These are phyloP conservation scores for Spheniscus humboldti DNA, from an alignment of 2,797 vertebrate genomes.

Conservation along the genomic window DNA sequence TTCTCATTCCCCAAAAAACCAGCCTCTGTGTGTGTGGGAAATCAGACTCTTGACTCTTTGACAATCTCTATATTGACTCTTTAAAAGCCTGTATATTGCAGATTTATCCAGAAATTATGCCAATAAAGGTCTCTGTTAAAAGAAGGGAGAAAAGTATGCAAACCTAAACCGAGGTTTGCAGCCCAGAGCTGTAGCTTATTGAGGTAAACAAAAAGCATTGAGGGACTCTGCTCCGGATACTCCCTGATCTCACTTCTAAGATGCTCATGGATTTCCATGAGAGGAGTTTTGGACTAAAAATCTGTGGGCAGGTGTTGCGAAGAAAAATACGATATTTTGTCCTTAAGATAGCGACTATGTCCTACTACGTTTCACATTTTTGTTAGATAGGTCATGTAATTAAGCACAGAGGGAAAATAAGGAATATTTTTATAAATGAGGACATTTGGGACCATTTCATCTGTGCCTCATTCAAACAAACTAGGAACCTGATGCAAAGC, in stretches of 20 bases:
- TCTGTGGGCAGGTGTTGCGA: not conserved
- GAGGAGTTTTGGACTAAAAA: not conserved
- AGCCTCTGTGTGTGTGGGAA: rapidly evolving
- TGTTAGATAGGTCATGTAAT: not conserved
- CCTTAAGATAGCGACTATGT: not conserved
- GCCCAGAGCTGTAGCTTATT: not conserved
- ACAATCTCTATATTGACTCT: not conserved
- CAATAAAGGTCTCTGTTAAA: not conserved
- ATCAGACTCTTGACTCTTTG: not conserved
- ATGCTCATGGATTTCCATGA: not conserved
- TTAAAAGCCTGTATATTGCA: not conserved
- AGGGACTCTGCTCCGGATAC: not conserved
- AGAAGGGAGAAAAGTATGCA: not conserved
- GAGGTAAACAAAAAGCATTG: not conserved
- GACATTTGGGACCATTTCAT: not conserved
- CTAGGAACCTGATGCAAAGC: not conserved
- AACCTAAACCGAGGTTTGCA: not conserved
- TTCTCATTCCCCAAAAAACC: not conserved
- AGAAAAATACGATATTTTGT: not conserved
- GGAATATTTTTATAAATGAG: not conserved
- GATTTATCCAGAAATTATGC: not conserved
- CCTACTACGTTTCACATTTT: not conserved
- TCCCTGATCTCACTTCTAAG: not conserved
- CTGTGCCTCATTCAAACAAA: not conserved
- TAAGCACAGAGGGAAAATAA: not conserved